These are phyloP conservation scores for Gonatopus flavifemur DNA, from an alignment of 1,140 invertebrate species.

Conservation along the genomic window DNA sequence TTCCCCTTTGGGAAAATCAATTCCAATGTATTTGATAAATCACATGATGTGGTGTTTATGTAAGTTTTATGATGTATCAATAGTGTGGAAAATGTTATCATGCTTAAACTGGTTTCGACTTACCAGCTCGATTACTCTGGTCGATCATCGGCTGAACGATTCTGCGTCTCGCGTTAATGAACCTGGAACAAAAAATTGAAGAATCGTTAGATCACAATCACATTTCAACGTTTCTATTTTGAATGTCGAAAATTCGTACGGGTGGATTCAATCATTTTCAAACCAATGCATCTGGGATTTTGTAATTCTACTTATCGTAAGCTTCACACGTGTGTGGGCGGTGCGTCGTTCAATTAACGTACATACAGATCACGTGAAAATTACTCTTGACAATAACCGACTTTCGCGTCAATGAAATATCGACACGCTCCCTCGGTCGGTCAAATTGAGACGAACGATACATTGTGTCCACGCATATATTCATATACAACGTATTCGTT, in stretches of 20 bases:
- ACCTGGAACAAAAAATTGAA: slow-evolving; percentile 76
- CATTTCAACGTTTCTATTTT: too few species aligned
- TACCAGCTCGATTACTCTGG: slow-evolving; percentile 97
- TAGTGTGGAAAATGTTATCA: slow-evolving; percentile 30
- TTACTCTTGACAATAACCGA: not conserved
- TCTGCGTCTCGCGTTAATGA: slow-evolving; percentile 96
- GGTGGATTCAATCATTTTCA: not conserved
- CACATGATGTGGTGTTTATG: not conserved
- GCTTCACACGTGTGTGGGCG: not conserved
- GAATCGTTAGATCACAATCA: too few species aligned
- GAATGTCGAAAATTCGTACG: not conserved
- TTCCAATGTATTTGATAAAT: not conserved
- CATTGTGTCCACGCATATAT: not conserved
- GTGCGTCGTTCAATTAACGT: not conserved
- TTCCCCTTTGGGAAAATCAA: not conserved
- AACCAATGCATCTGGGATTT: not conserved
- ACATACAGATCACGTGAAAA: not conserved
- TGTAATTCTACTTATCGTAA: not conserved
- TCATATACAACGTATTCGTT: not conserved
- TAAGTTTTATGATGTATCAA: slow-evolving; percentile 8
- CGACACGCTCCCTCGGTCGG: not conserved
- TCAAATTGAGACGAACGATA: slow-evolving; percentile 15
- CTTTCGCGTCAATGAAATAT: slow-evolving; percentile 5
- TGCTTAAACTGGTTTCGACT: slow-evolving; percentile 54
- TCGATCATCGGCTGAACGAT: slow-evolving; percentile 98